Percentiles rank a stretch among this genome's conserved stretches.
phyloP scores from a whole-genome alignment of 2,888 invertebrate species.

The Tortrix viridana region DNA sequence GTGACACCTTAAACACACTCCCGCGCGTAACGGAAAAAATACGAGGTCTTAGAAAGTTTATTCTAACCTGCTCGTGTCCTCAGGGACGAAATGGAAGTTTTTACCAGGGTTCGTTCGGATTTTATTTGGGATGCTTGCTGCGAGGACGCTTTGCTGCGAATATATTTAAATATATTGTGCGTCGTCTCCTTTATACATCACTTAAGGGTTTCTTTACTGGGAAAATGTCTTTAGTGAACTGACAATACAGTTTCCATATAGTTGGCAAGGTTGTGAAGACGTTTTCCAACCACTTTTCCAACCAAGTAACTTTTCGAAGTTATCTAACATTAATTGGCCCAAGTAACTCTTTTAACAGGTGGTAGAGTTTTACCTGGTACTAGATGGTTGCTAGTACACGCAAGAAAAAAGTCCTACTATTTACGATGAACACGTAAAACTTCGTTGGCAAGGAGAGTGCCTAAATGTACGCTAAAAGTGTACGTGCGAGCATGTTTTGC shows the following conservation, averaged over 20 bases:
- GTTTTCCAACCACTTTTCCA: too few relatives aligned
- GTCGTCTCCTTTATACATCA: conserved; percentile 36
- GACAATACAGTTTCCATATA: conserved; percentile 10
- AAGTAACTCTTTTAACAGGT: too few relatives aligned
- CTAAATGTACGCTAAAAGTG: too few relatives aligned
- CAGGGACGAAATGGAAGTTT: conserved; percentile 55
- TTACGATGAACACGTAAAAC: too few relatives aligned
- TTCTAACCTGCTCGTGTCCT: conserved; percentile 60
- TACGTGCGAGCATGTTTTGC: neutral
- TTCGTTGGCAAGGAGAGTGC: too few relatives aligned
- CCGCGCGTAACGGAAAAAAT: conserved; percentile 43
- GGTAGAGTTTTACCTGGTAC: too few relatives aligned
- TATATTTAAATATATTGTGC: conserved; percentile 63
- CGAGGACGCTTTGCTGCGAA: conserved; percentile 57
- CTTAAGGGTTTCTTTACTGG: conserved; percentile 27
- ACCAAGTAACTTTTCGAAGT: too few relatives aligned
- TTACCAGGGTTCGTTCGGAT: conserved; percentile 56
- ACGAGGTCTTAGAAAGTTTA: conserved; percentile 56
- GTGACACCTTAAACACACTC: conserved; percentile 31
- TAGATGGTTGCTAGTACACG: too few relatives aligned
- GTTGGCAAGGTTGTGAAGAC: conserved; percentile 2
- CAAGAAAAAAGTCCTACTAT: too few relatives aligned
- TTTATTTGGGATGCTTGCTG: conserved; percentile 58
- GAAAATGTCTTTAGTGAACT: conserved; percentile 15
- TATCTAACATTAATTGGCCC: too few relatives aligned